Evolutionary conservation across 37 sponge, comb jelly and placozoan genomes (phyloP).

Genomic region (Aplysina aerophoba): DNA sequence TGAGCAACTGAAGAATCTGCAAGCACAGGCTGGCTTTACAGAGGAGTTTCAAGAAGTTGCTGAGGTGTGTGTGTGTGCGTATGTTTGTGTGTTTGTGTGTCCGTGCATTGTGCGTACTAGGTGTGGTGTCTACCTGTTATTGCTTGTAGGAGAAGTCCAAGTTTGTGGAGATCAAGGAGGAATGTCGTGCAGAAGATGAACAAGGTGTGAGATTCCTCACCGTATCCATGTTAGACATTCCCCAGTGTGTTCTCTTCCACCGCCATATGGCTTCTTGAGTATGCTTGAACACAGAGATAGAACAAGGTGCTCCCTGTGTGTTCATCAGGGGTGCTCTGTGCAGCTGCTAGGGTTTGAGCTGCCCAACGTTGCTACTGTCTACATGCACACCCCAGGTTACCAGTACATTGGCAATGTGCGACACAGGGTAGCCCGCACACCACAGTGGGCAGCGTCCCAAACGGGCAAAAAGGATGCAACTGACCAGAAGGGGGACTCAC

Average conservation of each 20-base stretch:
- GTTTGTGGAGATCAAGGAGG: slow-evolving; percentile 73
- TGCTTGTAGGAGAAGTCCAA: slow-evolving; percentile 36
- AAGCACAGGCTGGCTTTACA: slow-evolving; percentile 46
- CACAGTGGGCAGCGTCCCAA: background rate
- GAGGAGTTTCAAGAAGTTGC: slow-evolving; percentile 26
- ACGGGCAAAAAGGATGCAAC: background rate
- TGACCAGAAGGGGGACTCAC: background rate
- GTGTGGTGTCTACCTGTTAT: background rate
- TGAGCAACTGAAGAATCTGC: slow-evolving; percentile 48
- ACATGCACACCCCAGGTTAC: background rate
- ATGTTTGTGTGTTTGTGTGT: no score
- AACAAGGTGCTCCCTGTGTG: no score
- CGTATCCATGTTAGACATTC: no score
- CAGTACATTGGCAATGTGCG: background rate
- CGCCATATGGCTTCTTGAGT: no score
- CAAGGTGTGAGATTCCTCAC: background rate
- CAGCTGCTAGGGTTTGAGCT: no score
- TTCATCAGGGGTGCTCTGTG: no score
- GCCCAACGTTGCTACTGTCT: no score
- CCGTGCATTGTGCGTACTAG: no score
- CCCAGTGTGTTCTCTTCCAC: no score
- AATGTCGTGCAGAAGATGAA: slow-evolving; percentile 21
- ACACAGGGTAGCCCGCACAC: slow-evolving; percentile 8
- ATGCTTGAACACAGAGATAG: no score
- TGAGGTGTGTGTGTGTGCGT: slow-evolving; percentile 6